A percentile compares a stretch with the other conserved stretches of the same genome.
phyloP scores from a whole-genome alignment of 2,113 vertebrate genomes.

The Gambusia holbrooki region DNA sequence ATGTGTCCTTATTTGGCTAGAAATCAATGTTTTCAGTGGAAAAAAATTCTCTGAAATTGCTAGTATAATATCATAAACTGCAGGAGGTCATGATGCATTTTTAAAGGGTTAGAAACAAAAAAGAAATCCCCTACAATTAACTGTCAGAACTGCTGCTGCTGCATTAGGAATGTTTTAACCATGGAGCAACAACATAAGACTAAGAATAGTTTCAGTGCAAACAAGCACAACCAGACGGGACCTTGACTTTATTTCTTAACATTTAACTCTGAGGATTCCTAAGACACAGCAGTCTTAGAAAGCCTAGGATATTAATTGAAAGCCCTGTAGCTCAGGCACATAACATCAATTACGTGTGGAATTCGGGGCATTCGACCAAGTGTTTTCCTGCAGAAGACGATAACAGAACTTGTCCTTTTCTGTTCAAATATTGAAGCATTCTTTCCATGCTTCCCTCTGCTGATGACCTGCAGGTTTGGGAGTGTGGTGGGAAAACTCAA shows the following conservation, averaged over 20 bases:
- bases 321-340: conserved; percentile 73
- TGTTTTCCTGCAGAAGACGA: conserved; percentile 82
- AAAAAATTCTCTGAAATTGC: conserved; percentile 55
- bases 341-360: conserved; percentile 86
- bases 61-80: conserved; percentile 44
- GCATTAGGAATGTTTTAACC: conserved; percentile 40
- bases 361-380: conserved; percentile 81
- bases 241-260: conserved; percentile 43
- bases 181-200: conserved; percentile 11
- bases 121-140: conserved; percentile 39
- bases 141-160: conserved; percentile 15
- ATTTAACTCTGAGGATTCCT: conserved; percentile 46
- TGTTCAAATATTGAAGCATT: conserved; percentile 82
- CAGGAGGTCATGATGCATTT: conserved; percentile 25
- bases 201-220: conserved; percentile 57
- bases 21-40: conserved; percentile 43
- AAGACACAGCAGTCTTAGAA: conserved; percentile 40
- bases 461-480: conserved; percentile 69
- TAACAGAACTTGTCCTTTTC: conserved; percentile 77
- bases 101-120: conserved; percentile 38
- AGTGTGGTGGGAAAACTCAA: conserved; percentile 75
- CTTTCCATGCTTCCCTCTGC: conserved; percentile 70
- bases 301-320: conserved; percentile 39
- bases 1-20: conserved; percentile 70
- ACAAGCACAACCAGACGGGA: conserved; percentile 26